These are phyloP conservation scores for Myodes glareolus DNA, from an alignment of 2,113 vertebrate species.

Conservation along the genomic window DNA sequence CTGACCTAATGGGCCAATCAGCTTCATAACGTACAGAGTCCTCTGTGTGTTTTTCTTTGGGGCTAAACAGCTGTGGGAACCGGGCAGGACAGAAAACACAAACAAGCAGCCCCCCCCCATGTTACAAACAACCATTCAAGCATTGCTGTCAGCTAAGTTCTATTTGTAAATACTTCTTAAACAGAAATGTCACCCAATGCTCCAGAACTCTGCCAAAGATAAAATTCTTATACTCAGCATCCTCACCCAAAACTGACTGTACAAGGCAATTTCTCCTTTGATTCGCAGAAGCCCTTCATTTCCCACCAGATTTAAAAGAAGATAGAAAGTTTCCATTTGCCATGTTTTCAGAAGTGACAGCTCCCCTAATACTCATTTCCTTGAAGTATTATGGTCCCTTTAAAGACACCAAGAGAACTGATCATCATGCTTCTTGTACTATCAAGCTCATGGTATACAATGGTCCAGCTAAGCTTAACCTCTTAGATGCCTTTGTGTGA, in stretches of 20 bases:
- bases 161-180: constrained; percentile 30
- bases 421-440: neutral
- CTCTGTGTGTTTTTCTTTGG: too few species aligned
- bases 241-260: neutral
- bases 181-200: neutral
- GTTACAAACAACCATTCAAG: neutral
- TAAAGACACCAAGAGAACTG: neutral
- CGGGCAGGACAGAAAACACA: too few species aligned
- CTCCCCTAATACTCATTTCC: neutral
- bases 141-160: neutral
- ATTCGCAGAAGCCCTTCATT: neutral
- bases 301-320: neutral
- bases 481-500: neutral
- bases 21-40: too few species aligned
- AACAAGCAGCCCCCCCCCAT: too few species aligned
- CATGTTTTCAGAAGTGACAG: neutral
- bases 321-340: neutral
- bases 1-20: too few species aligned
- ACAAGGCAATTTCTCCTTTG: neutral
- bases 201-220: neutral
- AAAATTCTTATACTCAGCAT: neutral
- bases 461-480: neutral
- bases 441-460: neutral
- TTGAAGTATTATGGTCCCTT: neutral
- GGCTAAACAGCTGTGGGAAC: too few species aligned